A percentile compares a stretch with the other conserved stretches of the same genome.
Conservation (phyloP, 2,888 invertebrate genomes). For the Apocheima hispidaria region DNA sequence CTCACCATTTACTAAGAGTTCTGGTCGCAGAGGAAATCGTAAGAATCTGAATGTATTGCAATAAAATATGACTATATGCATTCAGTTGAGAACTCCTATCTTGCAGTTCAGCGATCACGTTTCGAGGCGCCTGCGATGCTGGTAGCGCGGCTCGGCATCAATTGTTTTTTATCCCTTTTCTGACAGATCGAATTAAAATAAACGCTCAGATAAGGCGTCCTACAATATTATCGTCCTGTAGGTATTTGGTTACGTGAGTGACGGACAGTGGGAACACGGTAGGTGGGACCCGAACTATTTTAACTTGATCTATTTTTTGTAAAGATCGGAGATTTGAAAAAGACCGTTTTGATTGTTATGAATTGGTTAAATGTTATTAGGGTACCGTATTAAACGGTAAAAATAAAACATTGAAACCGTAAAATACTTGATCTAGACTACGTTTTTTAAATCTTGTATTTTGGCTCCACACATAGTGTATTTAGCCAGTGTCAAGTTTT, state of each 20-base stretch:
- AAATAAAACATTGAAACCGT: no score
- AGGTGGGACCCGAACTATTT: conserved; percentile 72
- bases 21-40: not conserved
- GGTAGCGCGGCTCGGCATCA: conserved; percentile 70
- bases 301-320: conserved; percentile 47
- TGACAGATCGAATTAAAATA: conserved; percentile 86
- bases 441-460: no score
- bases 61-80: conserved; percentile 1
- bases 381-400: no score
- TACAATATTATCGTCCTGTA: conserved; percentile 79
- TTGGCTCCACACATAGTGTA: no score
- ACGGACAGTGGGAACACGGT: conserved; percentile 80
- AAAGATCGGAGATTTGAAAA: conserved; percentile 19
- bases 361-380: not conserved
- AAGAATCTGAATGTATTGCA: not conserved
- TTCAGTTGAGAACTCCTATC: not conserved
- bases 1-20: no score
- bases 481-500: no score
- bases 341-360: conserved; percentile 46
- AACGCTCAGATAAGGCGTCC: conserved; percentile 83
- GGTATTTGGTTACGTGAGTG: conserved; percentile 82
- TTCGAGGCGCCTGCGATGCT: conserved; percentile 63
- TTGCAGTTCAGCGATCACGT: conserved; percentile 57
- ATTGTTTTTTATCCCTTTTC: conserved; percentile 75
- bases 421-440: no score